Evolutionary conservation across 2,797 vertebrate genomes (phyloP).

Genomic region (Pseudochaenichthys georgianus): DNA sequence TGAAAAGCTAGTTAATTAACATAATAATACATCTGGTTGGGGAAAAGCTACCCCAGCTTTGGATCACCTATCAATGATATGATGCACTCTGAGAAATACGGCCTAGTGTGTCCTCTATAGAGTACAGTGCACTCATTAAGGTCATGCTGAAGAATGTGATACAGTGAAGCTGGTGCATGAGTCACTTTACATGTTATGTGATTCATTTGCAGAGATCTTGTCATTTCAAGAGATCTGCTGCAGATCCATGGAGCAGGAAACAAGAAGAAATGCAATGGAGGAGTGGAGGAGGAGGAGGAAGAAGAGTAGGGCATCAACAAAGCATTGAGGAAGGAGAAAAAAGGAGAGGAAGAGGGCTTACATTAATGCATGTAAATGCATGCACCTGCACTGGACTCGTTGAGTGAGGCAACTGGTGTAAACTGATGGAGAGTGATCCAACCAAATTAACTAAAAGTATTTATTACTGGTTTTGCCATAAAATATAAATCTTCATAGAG

Average conservation of each 20-base stretch:
- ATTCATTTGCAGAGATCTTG: conserved; percentile 52
- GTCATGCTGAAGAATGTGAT: conserved; percentile 45
- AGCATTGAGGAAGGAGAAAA: not conserved
- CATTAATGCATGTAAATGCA: conserved; percentile 50
- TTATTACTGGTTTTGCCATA: conserved; percentile 15
- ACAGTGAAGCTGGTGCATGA: conserved; percentile 48
- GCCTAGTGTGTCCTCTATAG: conserved; percentile 18
- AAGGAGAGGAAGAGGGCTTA: conserved; percentile 11
- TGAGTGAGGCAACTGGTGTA: conserved; percentile 38
- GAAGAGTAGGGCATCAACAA: conserved; percentile 27
- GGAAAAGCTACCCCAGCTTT: conserved; percentile 31
- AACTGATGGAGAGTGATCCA: conserved; percentile 24
- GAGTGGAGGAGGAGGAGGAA: conserved; percentile 9
- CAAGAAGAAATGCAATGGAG: conserved; percentile 32
- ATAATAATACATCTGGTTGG: not conserved
- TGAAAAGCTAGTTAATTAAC: not conserved
- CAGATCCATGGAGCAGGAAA: conserved; percentile 54
- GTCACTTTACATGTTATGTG: conserved; percentile 45
- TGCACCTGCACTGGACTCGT: conserved; percentile 61
- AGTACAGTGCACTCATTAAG: conserved; percentile 31
- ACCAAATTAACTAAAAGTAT: conserved; percentile 19
- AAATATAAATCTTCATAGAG: conserved; percentile 21
- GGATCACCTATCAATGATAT: conserved; percentile 14
- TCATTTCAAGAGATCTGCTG: conserved; percentile 41
- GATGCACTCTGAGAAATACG: conserved; percentile 32